Evolutionary conservation across 2,888 invertebrate species (phyloP).

Genomic region (Oconnorella tubifera): DNA sequence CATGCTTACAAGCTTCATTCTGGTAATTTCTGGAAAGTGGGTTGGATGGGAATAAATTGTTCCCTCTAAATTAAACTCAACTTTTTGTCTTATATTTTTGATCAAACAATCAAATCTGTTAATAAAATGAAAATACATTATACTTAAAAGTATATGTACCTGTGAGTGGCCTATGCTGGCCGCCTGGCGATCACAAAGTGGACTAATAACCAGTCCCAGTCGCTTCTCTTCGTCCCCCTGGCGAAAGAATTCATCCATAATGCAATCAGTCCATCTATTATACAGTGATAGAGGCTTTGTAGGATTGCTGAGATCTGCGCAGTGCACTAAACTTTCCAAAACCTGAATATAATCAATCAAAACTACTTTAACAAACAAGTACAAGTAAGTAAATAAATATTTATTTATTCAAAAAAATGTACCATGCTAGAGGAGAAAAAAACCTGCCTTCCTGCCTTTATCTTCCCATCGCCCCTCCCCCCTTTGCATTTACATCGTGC

Average conservation of each 20-base stretch:
- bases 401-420: too few species aligned
- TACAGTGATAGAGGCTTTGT: slow-evolving; percentile 87
- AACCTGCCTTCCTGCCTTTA: too few species aligned
- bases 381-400: neutral
- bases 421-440: too few species aligned
- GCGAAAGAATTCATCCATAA: slow-evolving; percentile 98
- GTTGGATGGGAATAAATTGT: too few species aligned
- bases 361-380: neutral
- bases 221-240: slow-evolving; percentile 96
- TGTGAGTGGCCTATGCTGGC: slow-evolving; percentile 95
- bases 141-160: slow-evolving; percentile 11
- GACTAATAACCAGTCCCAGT: slow-evolving; percentile 92
- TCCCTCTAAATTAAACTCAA: too few species aligned
- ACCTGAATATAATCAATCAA: slow-evolving; percentile 63
- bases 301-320: slow-evolving; percentile 92
- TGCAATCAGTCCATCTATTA: slow-evolving; percentile 84
- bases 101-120: too few species aligned
- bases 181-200: slow-evolving; percentile 97
- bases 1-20: neutral
- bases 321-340: slow-evolving; percentile 97
- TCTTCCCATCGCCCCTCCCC: too few species aligned
- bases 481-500: too few species aligned
- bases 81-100: too few species aligned
- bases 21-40: too few species aligned
- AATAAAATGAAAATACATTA: neutral